Evolutionary conservation across 2,113 vertebrate genomes (phyloP), one percentile per base, ranked within the genome.

Genomic region (Epinephelus fuscoguttatus): DNA sequence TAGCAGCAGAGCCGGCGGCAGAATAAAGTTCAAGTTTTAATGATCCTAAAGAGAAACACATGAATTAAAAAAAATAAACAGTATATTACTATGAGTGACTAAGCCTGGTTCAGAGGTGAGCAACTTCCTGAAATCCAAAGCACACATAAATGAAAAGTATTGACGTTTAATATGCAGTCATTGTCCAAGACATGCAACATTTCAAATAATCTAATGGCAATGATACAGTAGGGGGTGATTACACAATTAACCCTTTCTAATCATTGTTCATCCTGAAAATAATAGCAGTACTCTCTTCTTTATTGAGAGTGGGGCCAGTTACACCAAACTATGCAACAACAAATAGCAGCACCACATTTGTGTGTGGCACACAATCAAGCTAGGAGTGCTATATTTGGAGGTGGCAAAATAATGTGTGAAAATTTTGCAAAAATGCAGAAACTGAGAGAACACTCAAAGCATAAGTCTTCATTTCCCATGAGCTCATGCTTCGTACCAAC

Each of bases 371-470:
- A 61, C 47, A 67, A 47, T 66, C 70, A 72, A 50, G 30, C 52
- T 27, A 27, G 27, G 30, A 13, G 57, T 0, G 75, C 50, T 84
- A 83, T 80, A 67, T 73, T 47, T 49, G 70, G 79, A 87, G 81
- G 89, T 80, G 83, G 50, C 19, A 61, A 66, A 83, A 70, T 33
- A 30, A 82, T 50, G 84, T 52, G 85, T 85, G 91, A 82, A 70
- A 75, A 53, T 53, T 75, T 33, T 80, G 23, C 68, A 77, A 30
- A 59, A 74, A 84, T 33, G 4, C 4, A 70, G 42, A 67, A 82
- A 79, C 72, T 21, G 56, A 50, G 53, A 88, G 59, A 57, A 76
- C 18, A 13, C 21, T 2, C 25, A 60, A 7, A 23, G 23, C 4
- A 62, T 66, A 40, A 23, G 37, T 72, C 59, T 30, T 30, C n/a